phyloP scores from a whole-genome alignment of 2,797 vertebrate genomes.

The Balearica regulorum region DNA sequence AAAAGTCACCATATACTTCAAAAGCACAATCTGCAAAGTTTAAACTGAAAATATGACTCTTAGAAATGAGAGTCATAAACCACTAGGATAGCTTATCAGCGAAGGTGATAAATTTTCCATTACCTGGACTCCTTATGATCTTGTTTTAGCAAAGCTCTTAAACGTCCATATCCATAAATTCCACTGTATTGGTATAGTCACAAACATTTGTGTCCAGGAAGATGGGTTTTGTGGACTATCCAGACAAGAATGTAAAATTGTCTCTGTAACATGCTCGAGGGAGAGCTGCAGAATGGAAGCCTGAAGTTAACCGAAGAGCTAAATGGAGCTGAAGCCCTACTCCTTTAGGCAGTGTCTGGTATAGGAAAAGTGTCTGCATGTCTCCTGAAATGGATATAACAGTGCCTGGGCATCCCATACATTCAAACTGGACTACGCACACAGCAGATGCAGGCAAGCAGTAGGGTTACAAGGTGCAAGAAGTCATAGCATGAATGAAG shows the following conservation, averaged over 20 bases:
- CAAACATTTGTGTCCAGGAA: background rate
- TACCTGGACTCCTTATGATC: background rate
- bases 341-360: background rate
- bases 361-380: background rate
- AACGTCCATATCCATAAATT: conserved; percentile 23
- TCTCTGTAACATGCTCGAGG: background rate
- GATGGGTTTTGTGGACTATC: background rate
- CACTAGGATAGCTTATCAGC: background rate
- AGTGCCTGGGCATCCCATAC: background rate
- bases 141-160: conserved; percentile 12
- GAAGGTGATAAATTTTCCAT: background rate
- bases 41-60: background rate
- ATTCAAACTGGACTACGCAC: background rate
- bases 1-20: background rate
- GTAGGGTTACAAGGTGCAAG: background rate
- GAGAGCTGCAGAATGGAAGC: background rate
- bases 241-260: background rate
- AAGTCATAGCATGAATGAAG: background rate
- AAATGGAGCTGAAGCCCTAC: background rate
- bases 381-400: background rate
- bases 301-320: background rate
- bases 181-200: background rate
- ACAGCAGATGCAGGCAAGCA: background rate
- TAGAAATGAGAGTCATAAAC: background rate
- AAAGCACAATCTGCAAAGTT: background rate